Evolutionary conservation across 30 jellyfish, hydroid and myxozoan genomes (phyloP).

Genomic region (Aurelia aurita): DNA sequence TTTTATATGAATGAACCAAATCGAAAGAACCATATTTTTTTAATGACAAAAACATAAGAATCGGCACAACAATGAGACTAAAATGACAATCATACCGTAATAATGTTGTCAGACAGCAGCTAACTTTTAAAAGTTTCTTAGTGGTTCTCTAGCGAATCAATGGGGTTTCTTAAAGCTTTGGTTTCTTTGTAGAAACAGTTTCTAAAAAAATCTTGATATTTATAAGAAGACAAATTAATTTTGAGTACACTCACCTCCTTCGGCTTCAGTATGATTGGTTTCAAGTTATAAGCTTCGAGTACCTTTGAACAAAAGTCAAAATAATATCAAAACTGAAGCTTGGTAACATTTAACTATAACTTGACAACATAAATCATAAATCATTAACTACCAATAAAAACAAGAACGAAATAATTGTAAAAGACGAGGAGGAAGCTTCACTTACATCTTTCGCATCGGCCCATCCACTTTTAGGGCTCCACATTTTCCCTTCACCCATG

Average conservation of each 20-base stretch:
- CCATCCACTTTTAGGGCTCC: conserved; percentile 99
- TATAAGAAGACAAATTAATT: background rate
- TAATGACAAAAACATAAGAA: too few species aligned
- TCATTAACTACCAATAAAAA: background rate
- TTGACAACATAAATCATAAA: too few species aligned
- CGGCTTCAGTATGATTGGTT: conserved; percentile 57
- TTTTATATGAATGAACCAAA: too few species aligned
- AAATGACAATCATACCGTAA: too few species aligned
- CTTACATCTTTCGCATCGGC: conserved; percentile 84
- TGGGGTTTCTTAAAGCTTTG: too few species aligned
- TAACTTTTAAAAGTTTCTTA: too few species aligned
- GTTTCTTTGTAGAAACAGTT: too few species aligned
- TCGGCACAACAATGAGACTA: too few species aligned
- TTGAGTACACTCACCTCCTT: conserved; percentile 64
- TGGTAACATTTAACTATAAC: background rate
- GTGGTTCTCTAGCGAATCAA: too few species aligned
- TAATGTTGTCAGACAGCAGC: too few species aligned
- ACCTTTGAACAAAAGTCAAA: conserved; percentile 54
- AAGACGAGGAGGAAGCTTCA: background rate
- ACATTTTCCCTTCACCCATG: conserved; percentile 94
- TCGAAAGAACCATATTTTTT: too few species aligned
- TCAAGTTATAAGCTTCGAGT: conserved; percentile 65
- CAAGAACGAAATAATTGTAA: background rate
- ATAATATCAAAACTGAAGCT: background rate
- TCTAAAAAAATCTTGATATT: too few species aligned